Conservation (phyloP, 1,140 invertebrate species). For the Littorina saxatilis region DNA sequence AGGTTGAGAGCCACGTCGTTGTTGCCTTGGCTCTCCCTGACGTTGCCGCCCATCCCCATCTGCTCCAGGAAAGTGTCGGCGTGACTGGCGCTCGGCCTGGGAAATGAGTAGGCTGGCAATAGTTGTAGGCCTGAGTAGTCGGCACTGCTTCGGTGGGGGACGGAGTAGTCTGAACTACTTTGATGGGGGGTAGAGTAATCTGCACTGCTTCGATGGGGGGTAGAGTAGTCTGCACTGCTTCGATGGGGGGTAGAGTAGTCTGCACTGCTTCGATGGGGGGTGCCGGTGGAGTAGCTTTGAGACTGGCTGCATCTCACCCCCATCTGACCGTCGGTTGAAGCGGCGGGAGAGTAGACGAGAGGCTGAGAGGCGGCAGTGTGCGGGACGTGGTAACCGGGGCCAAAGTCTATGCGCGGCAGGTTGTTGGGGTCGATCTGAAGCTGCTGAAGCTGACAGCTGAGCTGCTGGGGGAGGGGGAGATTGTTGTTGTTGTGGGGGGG, state of each 20-base stretch:
- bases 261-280: neutral
- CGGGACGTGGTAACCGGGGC: constrained; percentile 7
- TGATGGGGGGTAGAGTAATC: too few relatives aligned
- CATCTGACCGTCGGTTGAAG: neutral
- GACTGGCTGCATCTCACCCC: too few relatives aligned
- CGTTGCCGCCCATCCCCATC: neutral
- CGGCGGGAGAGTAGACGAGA: constrained; percentile 8
- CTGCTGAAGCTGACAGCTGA: constrained; percentile 76
- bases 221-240: neutral
- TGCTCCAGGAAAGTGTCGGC: constrained; percentile 26
- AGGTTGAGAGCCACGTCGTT: neutral
- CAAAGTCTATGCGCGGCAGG: constrained; percentile 39
- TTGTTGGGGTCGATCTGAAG: constrained; percentile 64
- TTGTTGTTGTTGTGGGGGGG: constrained; percentile 78
- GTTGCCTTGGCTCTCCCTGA: too few relatives aligned
- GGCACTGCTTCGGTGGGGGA: too few relatives aligned
- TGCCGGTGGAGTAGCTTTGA: neutral
- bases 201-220: too few relatives aligned
- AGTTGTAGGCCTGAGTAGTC: neutral
- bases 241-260: too few relatives aligned
- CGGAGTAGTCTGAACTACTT: too few relatives aligned
- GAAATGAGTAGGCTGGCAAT: neutral
- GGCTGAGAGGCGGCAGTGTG: neutral
- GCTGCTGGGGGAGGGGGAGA: constrained; percentile 79
- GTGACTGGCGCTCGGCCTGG: neutral